These are phyloP conservation scores for Labeo calbasu DNA, from an alignment of 2,797 vertebrate genomes.

Conservation along the genomic window DNA sequence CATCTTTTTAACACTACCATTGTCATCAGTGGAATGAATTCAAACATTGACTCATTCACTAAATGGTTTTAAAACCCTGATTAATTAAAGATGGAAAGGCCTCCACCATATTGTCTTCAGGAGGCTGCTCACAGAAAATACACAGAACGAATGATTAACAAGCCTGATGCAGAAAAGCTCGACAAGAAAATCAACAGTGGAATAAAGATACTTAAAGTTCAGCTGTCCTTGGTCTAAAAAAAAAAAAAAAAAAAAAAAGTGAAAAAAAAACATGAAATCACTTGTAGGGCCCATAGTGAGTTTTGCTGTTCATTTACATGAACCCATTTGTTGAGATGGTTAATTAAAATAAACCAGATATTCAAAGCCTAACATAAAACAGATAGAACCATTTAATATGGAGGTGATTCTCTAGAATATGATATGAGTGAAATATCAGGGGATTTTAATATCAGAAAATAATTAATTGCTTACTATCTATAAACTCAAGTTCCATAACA, in stretches of 20 bases:
- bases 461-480: neutral
- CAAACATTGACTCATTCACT: too few relatives aligned
- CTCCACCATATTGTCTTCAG: neutral
- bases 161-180: neutral
- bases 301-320: neutral
- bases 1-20: constrained; percentile 85
- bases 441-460: neutral
- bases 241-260: neutral
- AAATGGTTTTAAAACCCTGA: too few relatives aligned
- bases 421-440: neutral
- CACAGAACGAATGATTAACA: neutral
- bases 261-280: neutral
- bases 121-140: neutral
- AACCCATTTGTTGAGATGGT: neutral
- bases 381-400: neutral
- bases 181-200: too few relatives aligned
- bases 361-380: neutral
- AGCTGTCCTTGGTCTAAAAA: neutral
- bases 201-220: too few relatives aligned
- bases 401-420: neutral
- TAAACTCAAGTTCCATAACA: neutral
- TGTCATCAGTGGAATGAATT: constrained; percentile 73
- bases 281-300: too few relatives aligned
- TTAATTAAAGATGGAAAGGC: neutral
- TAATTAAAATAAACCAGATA: neutral